Percentiles rank a stretch among this genome's conserved stretches.
phyloP scores from a whole-genome alignment of 35 echinoderm and acorn worm species.

The Strongylocentrotus purpuratus region DNA sequence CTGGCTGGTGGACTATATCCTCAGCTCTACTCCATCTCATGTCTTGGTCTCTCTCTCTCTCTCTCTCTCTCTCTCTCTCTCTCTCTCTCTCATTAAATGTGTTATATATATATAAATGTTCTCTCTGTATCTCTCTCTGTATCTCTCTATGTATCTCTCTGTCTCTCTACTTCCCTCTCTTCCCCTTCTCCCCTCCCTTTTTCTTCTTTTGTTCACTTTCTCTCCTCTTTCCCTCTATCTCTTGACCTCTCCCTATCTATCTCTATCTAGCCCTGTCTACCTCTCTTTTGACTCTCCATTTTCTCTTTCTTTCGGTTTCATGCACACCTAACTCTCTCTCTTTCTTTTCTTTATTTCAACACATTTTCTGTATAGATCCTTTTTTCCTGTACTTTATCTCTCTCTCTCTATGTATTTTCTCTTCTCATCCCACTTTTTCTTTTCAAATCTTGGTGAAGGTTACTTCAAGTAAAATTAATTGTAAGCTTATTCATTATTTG shows the following conservation, averaged over 20 bases:
- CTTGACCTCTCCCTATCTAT: neutral
- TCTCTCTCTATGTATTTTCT: too few relatives aligned
- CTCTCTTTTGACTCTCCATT: neutral
- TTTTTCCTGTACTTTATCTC: too few relatives aligned
- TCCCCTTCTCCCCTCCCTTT: neutral
- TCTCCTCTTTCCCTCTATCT: neutral
- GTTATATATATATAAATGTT: too few relatives aligned
- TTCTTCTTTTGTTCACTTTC: neutral
- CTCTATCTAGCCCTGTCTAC: neutral
- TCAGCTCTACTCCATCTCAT: neutral
- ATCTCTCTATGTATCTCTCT: too few relatives aligned
- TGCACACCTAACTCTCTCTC: neutral
- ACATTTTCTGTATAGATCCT: neutral
- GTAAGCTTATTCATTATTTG: neutral
- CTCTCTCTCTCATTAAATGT: too few relatives aligned
- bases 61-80: neutral
- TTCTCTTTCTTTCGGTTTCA: neutral
- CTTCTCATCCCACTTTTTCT: neutral
- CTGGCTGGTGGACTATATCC: neutral
- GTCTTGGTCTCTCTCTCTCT: too few relatives aligned
- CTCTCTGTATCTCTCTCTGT: too few relatives aligned
- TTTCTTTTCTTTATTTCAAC: neutral
- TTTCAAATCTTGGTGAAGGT: neutral
- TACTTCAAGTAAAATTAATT: neutral
- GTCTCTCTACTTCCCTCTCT: neutral